Percentiles rank a stretch among this genome's conserved stretches.
Evolutionary conservation across 2,797 vertebrate species (phyloP).

Genomic region (Chiloscyllium punctatum): DNA sequence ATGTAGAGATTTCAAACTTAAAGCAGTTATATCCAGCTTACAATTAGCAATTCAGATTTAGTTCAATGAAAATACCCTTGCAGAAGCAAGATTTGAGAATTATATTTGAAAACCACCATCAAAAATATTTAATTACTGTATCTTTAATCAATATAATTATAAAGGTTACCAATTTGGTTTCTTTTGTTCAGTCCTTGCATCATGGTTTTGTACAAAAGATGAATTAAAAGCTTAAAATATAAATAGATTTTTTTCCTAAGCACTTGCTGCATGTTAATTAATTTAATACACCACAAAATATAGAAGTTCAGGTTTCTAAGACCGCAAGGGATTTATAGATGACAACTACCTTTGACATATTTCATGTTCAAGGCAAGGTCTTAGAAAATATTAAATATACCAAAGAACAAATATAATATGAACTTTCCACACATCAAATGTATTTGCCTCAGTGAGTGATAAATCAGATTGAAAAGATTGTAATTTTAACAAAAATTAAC

Average conservation of each 20-base stretch:
- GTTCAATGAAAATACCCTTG: background rate
- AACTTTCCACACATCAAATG: background rate
- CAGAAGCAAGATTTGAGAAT: background rate
- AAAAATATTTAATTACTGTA: background rate
- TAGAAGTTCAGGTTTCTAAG: background rate
- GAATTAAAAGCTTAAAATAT: background rate
- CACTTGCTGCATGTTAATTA: conserved; percentile 1
- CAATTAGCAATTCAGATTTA: background rate
- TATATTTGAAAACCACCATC: background rate
- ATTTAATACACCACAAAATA: background rate
- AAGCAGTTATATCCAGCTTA: no score
- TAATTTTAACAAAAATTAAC: background rate
- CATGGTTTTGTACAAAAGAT: background rate
- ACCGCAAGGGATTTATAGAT: background rate
- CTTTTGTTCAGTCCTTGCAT: background rate
- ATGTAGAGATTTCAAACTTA: background rate
- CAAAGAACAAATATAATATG: background rate
- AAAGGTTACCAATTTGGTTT: background rate
- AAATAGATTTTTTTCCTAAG: background rate
- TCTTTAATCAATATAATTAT: background rate
- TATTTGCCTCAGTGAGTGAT: background rate
- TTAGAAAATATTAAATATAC: background rate
- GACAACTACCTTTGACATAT: background rate
- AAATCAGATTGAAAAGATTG: background rate
- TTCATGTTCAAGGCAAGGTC: background rate